Conservation (phyloP, 2,888 invertebrate genomes). For the Spodoptera littoralis region DNA sequence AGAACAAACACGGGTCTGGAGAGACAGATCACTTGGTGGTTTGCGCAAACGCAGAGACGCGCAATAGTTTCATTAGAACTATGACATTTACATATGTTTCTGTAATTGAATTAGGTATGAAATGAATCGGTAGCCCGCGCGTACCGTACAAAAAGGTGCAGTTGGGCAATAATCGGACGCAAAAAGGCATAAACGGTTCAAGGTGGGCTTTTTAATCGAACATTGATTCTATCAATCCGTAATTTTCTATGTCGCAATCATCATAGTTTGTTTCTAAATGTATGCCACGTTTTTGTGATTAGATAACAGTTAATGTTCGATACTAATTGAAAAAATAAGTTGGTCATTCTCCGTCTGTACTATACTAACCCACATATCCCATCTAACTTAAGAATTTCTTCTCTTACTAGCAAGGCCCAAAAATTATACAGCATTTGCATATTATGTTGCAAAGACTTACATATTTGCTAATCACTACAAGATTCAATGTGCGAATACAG, state of each 20-base stretch:
- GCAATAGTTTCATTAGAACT: conserved; percentile 68
- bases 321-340: conserved; percentile 61
- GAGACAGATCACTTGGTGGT: conserved; percentile 54
- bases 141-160: conserved; percentile 54
- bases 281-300: conserved; percentile 67
- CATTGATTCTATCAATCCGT: conserved; percentile 66
- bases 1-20: conserved; percentile 56
- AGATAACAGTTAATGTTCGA: conserved; percentile 59
- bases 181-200: conserved; percentile 74
- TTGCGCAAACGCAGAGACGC: conserved; percentile 65
- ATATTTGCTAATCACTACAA: conserved; percentile 49
- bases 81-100: conserved; percentile 84
- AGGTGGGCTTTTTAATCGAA: conserved; percentile 73
- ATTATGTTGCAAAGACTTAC: conserved; percentile 34
- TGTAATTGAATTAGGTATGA: conserved; percentile 78
- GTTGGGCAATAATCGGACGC: conserved; percentile 70
- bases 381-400: conserved; percentile 34
- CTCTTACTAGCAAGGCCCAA: conserved; percentile 13
- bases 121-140: conserved; percentile 72
- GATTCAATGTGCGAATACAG: conserved; percentile 38
- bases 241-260: conserved; percentile 68
- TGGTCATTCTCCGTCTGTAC: conserved; percentile 6
- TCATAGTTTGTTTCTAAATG: conserved; percentile 61
- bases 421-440: conserved; percentile 44
- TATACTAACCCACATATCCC: conserved; percentile 1